These are phyloP conservation scores for Caenorhabditis doughertyi DNA, from an alignment of 2,888 invertebrate genomes.

Conservation along the genomic window DNA sequence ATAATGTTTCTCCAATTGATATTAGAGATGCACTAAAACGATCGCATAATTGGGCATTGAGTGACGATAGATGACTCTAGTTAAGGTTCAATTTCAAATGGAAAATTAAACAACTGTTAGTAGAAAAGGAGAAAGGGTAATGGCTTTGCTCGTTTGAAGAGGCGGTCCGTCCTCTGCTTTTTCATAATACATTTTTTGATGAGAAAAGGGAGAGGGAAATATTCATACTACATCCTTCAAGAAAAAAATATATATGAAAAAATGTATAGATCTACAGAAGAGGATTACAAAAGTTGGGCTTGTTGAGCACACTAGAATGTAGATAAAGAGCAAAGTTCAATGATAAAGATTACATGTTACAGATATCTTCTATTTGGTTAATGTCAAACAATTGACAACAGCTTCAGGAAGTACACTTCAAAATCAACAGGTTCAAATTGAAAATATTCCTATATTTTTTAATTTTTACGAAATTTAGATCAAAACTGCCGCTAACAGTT, in stretches of 20 bases:
- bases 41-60: constrained; percentile 47
- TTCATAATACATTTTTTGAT: neutral
- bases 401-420: constrained; percentile 73
- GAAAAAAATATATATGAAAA: neutral
- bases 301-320: neutral
- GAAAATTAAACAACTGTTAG: constrained; percentile 16
- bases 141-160: neutral
- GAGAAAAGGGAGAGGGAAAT: neutral
- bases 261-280: too few species aligned
- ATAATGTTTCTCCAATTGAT: constrained; percentile 48
- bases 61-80: constrained; percentile 36
- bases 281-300: neutral
- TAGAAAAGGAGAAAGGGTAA: neutral
- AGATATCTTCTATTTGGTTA: constrained; percentile 79
- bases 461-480: constrained; percentile 68
- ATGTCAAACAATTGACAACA: constrained; percentile 80
- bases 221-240: constrained; percentile 1
- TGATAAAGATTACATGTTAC: constrained; percentile 56
- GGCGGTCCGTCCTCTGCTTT: constrained; percentile 4
- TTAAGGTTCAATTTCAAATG: constrained; percentile 39
- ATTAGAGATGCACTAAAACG: constrained; percentile 56
- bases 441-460: too few species aligned
- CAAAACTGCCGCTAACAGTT: constrained; percentile 78
- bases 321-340: neutral
- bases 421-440: constrained; percentile 73